A percentile compares a stretch with the other conserved stretches of the same genome.
Conservation (phyloP, 2,113 vertebrate genomes). For the Equus przewalskii region DNA sequence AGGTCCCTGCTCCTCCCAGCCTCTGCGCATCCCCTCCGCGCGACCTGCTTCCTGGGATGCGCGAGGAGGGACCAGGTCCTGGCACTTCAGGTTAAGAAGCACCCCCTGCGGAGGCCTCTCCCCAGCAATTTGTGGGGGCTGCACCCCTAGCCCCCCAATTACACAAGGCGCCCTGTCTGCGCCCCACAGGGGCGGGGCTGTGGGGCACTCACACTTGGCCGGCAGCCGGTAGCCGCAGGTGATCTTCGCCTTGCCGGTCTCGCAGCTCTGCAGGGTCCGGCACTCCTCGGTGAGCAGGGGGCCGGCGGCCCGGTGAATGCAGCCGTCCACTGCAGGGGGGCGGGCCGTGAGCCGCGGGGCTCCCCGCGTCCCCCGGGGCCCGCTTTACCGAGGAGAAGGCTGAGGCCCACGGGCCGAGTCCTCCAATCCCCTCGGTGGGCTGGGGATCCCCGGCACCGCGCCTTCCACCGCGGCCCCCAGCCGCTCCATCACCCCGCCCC, state of each 20-base stretch:
- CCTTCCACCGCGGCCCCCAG: background rate
- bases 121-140: background rate
- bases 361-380: background rate
- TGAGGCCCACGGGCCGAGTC: background rate
- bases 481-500: background rate
- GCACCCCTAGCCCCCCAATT: background rate
- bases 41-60: background rate
- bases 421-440: background rate
- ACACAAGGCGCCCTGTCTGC: background rate
- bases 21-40: background rate
- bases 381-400: background rate
- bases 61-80: background rate
- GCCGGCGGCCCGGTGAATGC: conserved; percentile 92
- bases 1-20: background rate
- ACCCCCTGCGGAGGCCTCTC: background rate
- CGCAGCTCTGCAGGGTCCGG: conserved; percentile 90
- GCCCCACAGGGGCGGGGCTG: background rate
- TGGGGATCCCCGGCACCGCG: background rate
- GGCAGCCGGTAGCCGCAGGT: conserved; percentile 93
- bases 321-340: conserved; percentile 91
- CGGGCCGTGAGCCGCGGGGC: background rate
- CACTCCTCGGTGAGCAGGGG: conserved; percentile 92
- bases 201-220: conserved; percentile 91
- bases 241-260: conserved; percentile 93
- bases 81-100: background rate